Base-by-base conservation (phyloP, 2,797 vertebrate genomes). In the Amphiprion clarkii region DNA sequence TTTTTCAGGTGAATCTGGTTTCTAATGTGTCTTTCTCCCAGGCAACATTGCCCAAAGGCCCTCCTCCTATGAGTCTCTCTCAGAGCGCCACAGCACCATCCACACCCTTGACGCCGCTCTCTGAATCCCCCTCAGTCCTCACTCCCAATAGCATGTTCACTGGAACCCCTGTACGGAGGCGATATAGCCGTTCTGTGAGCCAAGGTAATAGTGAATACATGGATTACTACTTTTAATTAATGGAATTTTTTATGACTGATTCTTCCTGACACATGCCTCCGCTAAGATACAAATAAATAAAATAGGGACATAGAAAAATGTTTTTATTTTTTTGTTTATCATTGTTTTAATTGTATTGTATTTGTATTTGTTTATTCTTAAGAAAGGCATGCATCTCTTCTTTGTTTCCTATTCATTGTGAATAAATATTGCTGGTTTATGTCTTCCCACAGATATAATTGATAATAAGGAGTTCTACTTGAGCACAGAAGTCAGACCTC, bases 401-500 rank as follows among this genome's bases (percentile, higher is more conserved):
- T 31, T 57, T 44, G 29, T 48, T 55, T 55, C 27, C 14, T 23
- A 3, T 33, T 27, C 9, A 14, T 57, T 17, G 44, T 48, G 4
- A 21, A 27, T 61, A 8, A 66, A 36, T 46, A 39, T 8, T 46
- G 3, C 49, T 40, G 73, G 14, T 74, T 49, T 5, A 5, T 74
- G 44, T 84, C 5, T 80, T 56, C 64, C 91, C 89, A 90, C 96
- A 99, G 98, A 99, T 94, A 97, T 99, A 89, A 95, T 97, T 83
- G 97, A 99, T 93, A 99, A 99, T 92, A 99, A 99, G 95, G 98
- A 99, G 87, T 99, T 99, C 94, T 99, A 99, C 95, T 94, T 98
- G 95, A 98, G 96, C 54, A 98, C 98, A 11, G 98, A 99, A 94
- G 97, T 99, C 61, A 94, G 98, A 94, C 98, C 98, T 68, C 98